Conservation (phyloP, 2,888 invertebrate species). For the Nemotelus pantherinus region DNA sequence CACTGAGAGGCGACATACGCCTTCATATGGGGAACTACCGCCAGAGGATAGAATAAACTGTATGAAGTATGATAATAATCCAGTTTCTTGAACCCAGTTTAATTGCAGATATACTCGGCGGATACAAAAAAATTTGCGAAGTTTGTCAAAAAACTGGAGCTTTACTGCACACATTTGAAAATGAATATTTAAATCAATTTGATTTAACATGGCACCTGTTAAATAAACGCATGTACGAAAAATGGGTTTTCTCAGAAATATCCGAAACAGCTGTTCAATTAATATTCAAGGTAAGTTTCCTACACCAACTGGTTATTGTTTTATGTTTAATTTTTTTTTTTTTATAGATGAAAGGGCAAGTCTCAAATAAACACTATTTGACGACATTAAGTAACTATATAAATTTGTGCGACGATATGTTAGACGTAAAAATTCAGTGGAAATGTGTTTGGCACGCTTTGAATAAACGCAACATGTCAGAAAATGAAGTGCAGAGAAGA, state of each 20-base stretch:
- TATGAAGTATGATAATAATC: conserved; percentile 51
- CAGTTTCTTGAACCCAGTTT: not conserved
- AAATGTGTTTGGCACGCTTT: conserved; percentile 65
- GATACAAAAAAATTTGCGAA: conserved; percentile 71
- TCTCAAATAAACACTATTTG: conserved; percentile 60
- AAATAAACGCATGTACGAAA: conserved; percentile 75
- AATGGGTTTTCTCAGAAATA: conserved; percentile 66
- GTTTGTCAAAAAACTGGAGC: conserved; percentile 71
- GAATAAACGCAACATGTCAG: conserved; percentile 61
- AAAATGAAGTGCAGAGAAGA: conserved; percentile 61
- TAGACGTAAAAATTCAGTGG: conserved; percentile 68
- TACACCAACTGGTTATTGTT: too few species aligned
- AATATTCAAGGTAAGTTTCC: conserved; percentile 65
- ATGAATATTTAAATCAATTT: conserved; percentile 71
- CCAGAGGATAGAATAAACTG: conserved; percentile 63
- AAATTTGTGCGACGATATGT: conserved; percentile 71
- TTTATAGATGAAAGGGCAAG: conserved; percentile 60
- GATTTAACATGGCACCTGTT: conserved; percentile 75
- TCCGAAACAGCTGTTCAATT: conserved; percentile 69
- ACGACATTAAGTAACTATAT: conserved; percentile 66
- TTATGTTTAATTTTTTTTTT: not conserved
- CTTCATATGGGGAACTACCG: conserved; percentile 53
- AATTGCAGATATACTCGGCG: conserved; percentile 69
- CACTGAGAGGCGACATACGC: conserved; percentile 66
- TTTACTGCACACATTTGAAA: conserved; percentile 71